Conservation (phyloP, 2,113 vertebrate genomes). For the Phylloscopus trochilus region DNA sequence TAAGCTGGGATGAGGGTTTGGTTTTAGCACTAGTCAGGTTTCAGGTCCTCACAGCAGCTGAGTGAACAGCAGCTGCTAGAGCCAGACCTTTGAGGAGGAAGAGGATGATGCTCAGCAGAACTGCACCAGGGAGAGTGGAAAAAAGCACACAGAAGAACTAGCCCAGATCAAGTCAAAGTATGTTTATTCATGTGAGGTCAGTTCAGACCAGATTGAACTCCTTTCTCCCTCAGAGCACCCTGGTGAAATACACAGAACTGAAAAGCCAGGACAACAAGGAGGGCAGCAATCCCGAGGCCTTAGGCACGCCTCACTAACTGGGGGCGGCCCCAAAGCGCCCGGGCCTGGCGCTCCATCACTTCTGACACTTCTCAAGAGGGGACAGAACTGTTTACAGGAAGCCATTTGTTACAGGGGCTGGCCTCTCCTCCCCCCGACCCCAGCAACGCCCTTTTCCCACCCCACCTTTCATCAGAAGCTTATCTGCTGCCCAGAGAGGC, state of each 20-base stretch:
- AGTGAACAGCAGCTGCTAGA: not conserved
- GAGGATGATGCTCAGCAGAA: not conserved
- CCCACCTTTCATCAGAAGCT: constrained; percentile 34
- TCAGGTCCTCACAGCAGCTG: not conserved
- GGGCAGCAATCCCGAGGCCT: not conserved
- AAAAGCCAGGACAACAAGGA: not conserved
- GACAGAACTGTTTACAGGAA: constrained; percentile 44
- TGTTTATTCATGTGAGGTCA: constrained; percentile 44
- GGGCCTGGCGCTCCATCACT: not conserved
- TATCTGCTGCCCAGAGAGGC: not conserved
- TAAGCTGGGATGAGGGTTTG: not conserved
- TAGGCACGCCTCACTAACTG: fast-evolving
- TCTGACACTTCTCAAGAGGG: not conserved
- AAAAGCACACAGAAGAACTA: not conserved
- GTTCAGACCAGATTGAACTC: not conserved
- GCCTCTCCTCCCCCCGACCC: not conserved
- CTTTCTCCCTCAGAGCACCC: not conserved
- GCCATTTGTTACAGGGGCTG: constrained; percentile 10
- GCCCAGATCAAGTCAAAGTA: not conserved
- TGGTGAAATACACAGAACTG: not conserved
- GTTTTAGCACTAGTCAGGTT: not conserved
- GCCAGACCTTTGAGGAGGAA: not conserved
- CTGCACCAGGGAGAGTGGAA: fast-evolving
- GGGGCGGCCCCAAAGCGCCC: not conserved
- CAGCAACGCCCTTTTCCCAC: not conserved